Evolutionary conservation across 1,140 invertebrate species (phyloP).

Genomic region (Elymnias hypermnestra): DNA sequence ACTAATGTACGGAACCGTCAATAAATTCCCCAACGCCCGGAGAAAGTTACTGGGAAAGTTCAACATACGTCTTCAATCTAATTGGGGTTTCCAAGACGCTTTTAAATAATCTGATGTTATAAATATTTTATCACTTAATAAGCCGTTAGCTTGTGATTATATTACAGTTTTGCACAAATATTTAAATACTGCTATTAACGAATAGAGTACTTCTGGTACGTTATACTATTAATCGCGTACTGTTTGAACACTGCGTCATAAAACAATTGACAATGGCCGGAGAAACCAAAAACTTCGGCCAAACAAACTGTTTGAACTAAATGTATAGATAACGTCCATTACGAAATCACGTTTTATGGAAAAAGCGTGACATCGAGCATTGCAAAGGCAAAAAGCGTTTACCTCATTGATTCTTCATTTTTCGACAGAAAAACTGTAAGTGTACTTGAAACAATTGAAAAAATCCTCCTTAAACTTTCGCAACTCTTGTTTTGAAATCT

Average conservation of each 20-base stretch:
- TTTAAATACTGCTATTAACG: no score
- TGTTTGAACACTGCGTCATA: slow-evolving; percentile 9
- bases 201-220: no score
- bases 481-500: slow-evolving; percentile 7
- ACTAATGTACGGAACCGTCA: no score
- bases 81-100: no score
- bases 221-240: slow-evolving; percentile 2
- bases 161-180: no score
- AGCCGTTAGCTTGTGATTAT: no score
- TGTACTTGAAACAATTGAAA: slow-evolving; percentile 2
- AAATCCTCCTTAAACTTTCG: slow-evolving; percentile 7
- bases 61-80: no score
- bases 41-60: no score
- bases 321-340: slow-evolving; percentile 8
- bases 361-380: slow-evolving; percentile 17
- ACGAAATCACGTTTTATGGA: slow-evolving; percentile 12
- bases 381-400: slow-evolving; percentile 8
- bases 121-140: no score
- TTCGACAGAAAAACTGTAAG: slow-evolving; percentile 11
- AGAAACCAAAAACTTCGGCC: slow-evolving; percentile 6
- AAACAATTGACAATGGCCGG: slow-evolving; percentile 27
- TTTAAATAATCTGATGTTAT: no score
- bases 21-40: no score
- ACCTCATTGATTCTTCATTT: slow-evolving; percentile 13
- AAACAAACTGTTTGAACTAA: slow-evolving; percentile 12